Base-by-base conservation (phyloP, 2,797 vertebrate genomes). In the Sardinella longiceps region DNA sequence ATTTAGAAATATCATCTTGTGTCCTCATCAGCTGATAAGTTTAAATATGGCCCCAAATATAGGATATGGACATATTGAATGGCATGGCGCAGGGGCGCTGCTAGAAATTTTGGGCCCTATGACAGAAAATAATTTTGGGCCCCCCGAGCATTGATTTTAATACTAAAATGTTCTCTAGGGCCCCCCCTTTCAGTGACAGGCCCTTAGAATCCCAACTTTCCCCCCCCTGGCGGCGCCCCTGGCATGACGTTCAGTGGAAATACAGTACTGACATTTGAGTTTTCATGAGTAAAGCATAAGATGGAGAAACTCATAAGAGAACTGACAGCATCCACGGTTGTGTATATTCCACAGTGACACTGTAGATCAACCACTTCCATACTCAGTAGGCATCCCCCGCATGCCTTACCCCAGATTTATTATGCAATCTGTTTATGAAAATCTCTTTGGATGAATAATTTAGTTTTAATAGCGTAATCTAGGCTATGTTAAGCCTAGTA, bases 381-480 rank as follows among this genome's bases (percentile, higher is more conserved):
- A 43, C 70, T 20, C 33, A 39, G 18, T 77, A 77, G 20, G 15
- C 6, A 39, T 56, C 87, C 90, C 85, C 83, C 60, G 83, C 70
- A 12, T 53, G 81, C 82, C 80, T 4, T 77, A 33, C 50, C 84
- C 86, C 82, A 84, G 85, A 91, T 90, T 91, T 91, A 87, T 89
- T 83, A 85, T 25, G 5, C 81, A 0, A 14, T 83, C 84, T 63
- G 83, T 80, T 84, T 80, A 77, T 77, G 70, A 77, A 77, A 77
- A 77, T 77, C 70, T 23, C 70, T 43, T 39, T 77, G 70, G 37
- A 77, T 77, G 70, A 77, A 39, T 39, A 77, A 77, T 77, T 37
- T 43, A 37, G 37, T 77, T 77, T 77, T 77, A 77, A 77, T 77
- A 43, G n/a, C 37, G 70, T 77, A 39, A 77, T 77, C 70, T 43